phyloP scores from a whole-genome alignment of 1,140 invertebrate genomes.

The Scaptomyza pallida region DNA sequence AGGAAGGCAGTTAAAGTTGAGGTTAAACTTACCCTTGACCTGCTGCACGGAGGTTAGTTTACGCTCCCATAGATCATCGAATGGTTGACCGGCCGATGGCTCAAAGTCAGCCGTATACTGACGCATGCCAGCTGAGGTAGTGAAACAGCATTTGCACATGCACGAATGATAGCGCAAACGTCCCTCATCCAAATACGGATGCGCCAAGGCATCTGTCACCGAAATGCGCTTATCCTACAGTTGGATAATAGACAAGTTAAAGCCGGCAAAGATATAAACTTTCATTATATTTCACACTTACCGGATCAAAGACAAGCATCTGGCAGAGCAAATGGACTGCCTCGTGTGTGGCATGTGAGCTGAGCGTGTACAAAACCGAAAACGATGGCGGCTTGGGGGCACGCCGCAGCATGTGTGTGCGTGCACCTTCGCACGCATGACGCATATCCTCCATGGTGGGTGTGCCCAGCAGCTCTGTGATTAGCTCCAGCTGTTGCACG shows the following conservation, averaged over 20 bases:
- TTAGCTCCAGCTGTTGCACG: slow-evolving; percentile 97
- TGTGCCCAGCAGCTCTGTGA: slow-evolving; percentile 98
- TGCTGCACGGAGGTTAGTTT: slow-evolving; percentile 96
- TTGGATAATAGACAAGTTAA: background rate
- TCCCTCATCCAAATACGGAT: slow-evolving; percentile 99
- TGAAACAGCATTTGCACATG: slow-evolving; percentile 99
- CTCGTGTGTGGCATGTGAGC: slow-evolving; percentile 97
- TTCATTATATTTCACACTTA: slow-evolving; percentile 84
- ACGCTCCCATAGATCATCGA: slow-evolving; percentile 97
- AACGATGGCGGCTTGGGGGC: slow-evolving; percentile 95
- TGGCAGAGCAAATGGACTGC: slow-evolving; percentile 98
- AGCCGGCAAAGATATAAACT: too few relatives aligned
- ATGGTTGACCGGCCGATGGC: slow-evolving; percentile 93
- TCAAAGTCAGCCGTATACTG: slow-evolving; percentile 97
- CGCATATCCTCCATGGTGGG: slow-evolving; percentile 97
- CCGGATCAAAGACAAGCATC: slow-evolving; percentile 99
- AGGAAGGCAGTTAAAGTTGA: too few relatives aligned
- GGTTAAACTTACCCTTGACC: slow-evolving; percentile 92
- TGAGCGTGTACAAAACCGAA: slow-evolving; percentile 95
- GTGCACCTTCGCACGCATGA: slow-evolving; percentile 97
- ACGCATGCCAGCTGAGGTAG: slow-evolving; percentile 88
- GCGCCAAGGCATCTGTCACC: slow-evolving; percentile 96
- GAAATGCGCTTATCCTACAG: slow-evolving; percentile 95
- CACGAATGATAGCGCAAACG: slow-evolving; percentile 99
- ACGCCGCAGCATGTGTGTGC: slow-evolving; percentile 95